These are phyloP conservation scores for Eptesicus fuscus DNA, from an alignment of 2,113 vertebrate species.

Conservation along the genomic window DNA sequence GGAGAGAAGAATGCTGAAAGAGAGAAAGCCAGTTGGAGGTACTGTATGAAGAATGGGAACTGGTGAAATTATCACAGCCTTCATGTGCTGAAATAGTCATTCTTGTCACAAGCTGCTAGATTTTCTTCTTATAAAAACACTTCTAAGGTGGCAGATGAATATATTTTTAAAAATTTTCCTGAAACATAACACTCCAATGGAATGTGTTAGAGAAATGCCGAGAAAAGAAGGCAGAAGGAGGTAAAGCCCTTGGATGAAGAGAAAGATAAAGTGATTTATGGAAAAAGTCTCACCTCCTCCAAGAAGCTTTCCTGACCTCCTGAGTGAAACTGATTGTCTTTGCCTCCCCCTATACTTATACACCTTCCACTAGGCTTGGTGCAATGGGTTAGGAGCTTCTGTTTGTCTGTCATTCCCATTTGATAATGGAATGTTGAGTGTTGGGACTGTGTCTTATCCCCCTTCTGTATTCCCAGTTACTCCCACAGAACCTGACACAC, in stretches of 20 bases:
- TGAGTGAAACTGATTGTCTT: background rate
- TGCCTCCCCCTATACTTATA: background rate
- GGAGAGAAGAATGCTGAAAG: background rate
- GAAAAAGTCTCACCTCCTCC: background rate
- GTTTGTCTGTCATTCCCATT: background rate
- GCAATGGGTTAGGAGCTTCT: background rate
- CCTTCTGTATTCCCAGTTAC: background rate
- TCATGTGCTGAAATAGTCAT: slow-evolving; percentile 68
- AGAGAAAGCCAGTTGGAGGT: slow-evolving; percentile 34
- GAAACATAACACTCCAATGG: slow-evolving; percentile 71
- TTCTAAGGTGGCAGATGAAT: slow-evolving; percentile 77
- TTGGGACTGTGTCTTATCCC: background rate
- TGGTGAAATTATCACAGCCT: slow-evolving; percentile 58
- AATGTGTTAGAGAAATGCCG: slow-evolving; percentile 74
- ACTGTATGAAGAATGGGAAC: slow-evolving; percentile 55
- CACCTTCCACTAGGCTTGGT: background rate
- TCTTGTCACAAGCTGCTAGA: slow-evolving; percentile 73
- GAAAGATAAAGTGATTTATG: slow-evolving; percentile 9
- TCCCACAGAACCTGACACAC: background rate
- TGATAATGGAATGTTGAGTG: background rate
- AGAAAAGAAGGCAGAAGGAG: slow-evolving; percentile 73
- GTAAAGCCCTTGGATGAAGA: slow-evolving; percentile 62
- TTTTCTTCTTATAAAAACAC: slow-evolving; percentile 74
- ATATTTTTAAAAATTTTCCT: slow-evolving; percentile 72
- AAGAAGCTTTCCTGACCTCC: background rate